Evolutionary conservation across 2,888 invertebrate species (phyloP).

Genomic region (Sinotaia quadrata): DNA sequence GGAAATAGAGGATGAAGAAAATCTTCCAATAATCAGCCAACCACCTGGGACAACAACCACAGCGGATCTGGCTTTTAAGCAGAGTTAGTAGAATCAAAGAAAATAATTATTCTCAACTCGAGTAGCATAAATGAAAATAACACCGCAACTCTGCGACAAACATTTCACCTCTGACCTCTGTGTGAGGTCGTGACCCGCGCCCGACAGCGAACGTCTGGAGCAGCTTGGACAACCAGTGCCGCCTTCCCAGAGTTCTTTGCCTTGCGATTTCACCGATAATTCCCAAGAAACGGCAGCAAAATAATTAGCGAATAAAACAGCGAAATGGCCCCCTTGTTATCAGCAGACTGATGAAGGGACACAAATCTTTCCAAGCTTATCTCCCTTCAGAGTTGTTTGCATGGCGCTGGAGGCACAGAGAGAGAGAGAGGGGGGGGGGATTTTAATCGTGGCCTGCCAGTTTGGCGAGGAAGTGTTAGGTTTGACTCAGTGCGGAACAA

Average conservation of each 20-base stretch:
- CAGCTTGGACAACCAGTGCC: neutral
- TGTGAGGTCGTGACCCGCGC: too few species aligned
- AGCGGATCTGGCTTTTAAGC: too few species aligned
- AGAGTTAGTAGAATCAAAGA: too few species aligned
- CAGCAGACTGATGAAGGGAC: neutral
- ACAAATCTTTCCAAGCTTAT: constrained; percentile 9
- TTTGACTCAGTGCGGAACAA: too few species aligned
- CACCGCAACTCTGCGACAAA: too few species aligned
- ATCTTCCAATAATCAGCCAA: too few species aligned
- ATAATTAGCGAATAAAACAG: constrained; percentile 17
- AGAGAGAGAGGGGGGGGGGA: neutral
- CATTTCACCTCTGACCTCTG: too few species aligned
- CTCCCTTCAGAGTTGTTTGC: constrained; percentile 1
- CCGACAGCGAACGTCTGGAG: neutral
- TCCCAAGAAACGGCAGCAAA: neutral
- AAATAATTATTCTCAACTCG: too few species aligned
- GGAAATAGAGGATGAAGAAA: too few species aligned
- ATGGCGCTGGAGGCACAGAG: neutral
- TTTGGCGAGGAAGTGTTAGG: too few species aligned
- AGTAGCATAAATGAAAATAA: too few species aligned
- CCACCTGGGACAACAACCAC: too few species aligned
- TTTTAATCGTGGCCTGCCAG: neutral
- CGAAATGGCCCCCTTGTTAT: neutral
- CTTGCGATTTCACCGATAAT: neutral
- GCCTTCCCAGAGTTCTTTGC: neutral